Conservation (phyloP, 2,113 vertebrate genomes). For the Proterorhinus semilunaris region DNA sequence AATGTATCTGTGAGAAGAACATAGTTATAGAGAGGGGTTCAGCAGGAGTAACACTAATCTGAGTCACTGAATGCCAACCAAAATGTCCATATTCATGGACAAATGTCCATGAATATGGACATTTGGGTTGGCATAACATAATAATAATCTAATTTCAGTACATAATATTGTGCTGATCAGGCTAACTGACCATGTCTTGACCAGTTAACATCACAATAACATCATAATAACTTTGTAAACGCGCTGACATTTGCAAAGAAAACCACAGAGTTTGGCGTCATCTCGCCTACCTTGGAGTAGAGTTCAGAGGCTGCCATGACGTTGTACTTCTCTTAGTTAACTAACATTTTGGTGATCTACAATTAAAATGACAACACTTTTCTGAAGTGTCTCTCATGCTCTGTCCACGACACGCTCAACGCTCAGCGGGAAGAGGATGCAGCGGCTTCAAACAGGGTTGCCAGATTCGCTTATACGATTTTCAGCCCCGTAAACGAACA, state of each 20-base stretch:
- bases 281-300: slow-evolving; percentile 85
- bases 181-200: not conserved
- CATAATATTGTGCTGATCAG: not conserved
- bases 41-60: not conserved
- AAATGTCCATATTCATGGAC: too few relatives aligned
- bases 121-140: not conserved
- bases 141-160: not conserved
- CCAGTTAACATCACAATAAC: not conserved
- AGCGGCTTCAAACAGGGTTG: not conserved
- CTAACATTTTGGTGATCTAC: not conserved
- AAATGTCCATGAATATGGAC: not conserved
- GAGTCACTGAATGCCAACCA: too few relatives aligned
- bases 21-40: not conserved
- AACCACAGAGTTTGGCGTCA: slow-evolving; percentile 1
- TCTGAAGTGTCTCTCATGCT: slow-evolving; percentile 1
- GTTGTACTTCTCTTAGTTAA: not conserved
- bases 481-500: not conserved
- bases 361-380: not conserved
- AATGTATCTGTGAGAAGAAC: not conserved
- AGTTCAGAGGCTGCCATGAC: slow-evolving; percentile 85
- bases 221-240: not conserved
- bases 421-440: not conserved
- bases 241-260: not conserved
- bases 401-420: not conserved
- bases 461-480: not conserved